Base-by-base conservation (phyloP, 1,140 invertebrate genomes). In the Aphis gossypii region DNA sequence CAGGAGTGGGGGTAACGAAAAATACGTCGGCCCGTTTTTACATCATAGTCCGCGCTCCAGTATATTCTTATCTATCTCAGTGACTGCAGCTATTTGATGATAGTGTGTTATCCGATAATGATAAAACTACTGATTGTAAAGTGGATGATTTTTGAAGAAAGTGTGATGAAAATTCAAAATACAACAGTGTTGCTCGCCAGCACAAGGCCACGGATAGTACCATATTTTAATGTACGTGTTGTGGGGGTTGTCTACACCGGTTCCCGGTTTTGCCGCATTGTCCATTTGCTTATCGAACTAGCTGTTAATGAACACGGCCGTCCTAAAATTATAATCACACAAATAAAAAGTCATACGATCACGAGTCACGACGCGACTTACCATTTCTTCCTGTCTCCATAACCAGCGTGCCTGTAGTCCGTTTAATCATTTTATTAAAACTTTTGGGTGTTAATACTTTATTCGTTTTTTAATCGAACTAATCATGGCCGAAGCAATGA, bases 401-500 rank as follows among this genome's bases (percentile, higher is more conserved):
- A 25, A 1, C 41, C 41, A 23, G 8, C 1, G 7, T 44, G 83
- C 8, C 9, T 11, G 2, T 30, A 44, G 1, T 51, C 48, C 14
- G 48, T 51, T 3, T 51, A 18, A 51, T 51, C 11, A 18, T n/a
- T 76, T 76, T 76, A 14, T 14, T 68, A 2, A 1, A 30, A 9
- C 8, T 60, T 60, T 5, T 60, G 25, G 4, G 30, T 1, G n/a
- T 84, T 35, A 82, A 38, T 14, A 11, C 2, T 38, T 9, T 41
- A 38, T 1, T 84, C 2, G 6, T 25, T 41, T 41, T 41, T 44
- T 2, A 20, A 86, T n/a, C n/a, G 2, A 84, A 84, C 35, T 9
- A 41, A 84, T 14, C 25, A 97, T 97, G 96, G 96, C 96, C 41
- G 97, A 98, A 95, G 96, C 96, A 94, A 98, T 97, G 97, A 96